Evolutionary conservation across 2,888 invertebrate species (phyloP).

Genomic region (Eretmocerus hayati): DNA sequence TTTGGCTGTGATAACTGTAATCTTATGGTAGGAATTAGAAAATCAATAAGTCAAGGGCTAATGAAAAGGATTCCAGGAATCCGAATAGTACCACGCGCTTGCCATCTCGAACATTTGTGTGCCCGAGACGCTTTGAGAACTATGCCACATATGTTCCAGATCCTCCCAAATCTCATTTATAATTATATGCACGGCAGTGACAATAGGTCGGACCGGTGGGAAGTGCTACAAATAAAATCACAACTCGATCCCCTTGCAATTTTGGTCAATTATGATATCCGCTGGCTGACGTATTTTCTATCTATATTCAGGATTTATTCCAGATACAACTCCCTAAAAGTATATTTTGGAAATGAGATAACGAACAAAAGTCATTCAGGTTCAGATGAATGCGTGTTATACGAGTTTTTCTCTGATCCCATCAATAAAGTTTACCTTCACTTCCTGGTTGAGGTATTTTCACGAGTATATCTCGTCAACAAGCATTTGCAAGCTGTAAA

Average conservation of each 20-base stretch:
- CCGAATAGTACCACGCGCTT: background rate
- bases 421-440: no score
- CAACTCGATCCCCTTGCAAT: background rate
- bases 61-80: background rate
- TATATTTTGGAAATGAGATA: background rate
- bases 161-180: background rate
- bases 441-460: no score
- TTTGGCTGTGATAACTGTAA: conserved; percentile 7
- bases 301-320: background rate
- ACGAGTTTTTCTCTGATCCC: no score
- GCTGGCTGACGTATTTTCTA: background rate
- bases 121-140: background rate
- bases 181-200: conserved; percentile 2
- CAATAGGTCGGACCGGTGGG: background rate
- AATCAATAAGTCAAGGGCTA: background rate
- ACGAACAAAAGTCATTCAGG: no score
- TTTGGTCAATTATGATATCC: background rate
- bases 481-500: no score
- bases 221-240: background rate
- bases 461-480: no score
- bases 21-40: conserved; percentile 3
- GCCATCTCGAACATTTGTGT: background rate
- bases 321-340: background rate
- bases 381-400: no score
- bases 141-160: background rate